Evolutionary conservation across 2,888 invertebrate genomes (phyloP).

Genomic region (Tupiocoris notatus): DNA sequence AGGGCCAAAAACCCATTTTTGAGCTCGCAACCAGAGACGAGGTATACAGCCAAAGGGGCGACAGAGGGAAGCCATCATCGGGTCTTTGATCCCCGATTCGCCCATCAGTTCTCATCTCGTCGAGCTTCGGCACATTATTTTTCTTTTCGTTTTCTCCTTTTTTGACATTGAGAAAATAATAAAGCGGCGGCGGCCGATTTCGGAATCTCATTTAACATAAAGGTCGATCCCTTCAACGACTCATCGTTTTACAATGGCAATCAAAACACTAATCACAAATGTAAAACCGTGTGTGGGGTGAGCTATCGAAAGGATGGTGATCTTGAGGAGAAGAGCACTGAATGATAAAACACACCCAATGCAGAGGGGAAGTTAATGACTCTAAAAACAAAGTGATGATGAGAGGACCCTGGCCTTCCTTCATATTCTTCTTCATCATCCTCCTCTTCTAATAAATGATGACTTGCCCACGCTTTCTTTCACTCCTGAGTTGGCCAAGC

Average conservation of each 20-base stretch:
- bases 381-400: conserved; percentile 38
- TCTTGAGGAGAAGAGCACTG: not conserved
- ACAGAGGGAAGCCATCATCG: conserved; percentile 9
- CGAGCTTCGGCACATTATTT: not conserved
- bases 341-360: conserved; percentile 19
- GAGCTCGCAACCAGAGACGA: not conserved
- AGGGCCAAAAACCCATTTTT: conserved; percentile 10
- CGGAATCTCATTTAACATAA: conserved; percentile 1
- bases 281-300: conserved; percentile 4
- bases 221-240: not conserved
- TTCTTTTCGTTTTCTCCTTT: not conserved
- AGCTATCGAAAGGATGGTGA: no score
- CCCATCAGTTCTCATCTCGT: conserved; percentile 10
- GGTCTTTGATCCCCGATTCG: conserved; percentile 15
- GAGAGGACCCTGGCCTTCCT: not conserved
- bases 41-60: not conserved
- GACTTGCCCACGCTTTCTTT: conserved; percentile 39
- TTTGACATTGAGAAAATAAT: not conserved
- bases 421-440: no score
- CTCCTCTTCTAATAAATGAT: conserved; percentile 36
- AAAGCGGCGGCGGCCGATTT: conserved; percentile 10
- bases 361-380: conserved; percentile 39
- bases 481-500: not conserved
- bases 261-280: conserved; percentile 20
- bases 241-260: conserved; percentile 1